These are phyloP conservation scores for Trachelus tabidus DNA, from an alignment of 2,888 invertebrate genomes.

Conservation along the genomic window DNA sequence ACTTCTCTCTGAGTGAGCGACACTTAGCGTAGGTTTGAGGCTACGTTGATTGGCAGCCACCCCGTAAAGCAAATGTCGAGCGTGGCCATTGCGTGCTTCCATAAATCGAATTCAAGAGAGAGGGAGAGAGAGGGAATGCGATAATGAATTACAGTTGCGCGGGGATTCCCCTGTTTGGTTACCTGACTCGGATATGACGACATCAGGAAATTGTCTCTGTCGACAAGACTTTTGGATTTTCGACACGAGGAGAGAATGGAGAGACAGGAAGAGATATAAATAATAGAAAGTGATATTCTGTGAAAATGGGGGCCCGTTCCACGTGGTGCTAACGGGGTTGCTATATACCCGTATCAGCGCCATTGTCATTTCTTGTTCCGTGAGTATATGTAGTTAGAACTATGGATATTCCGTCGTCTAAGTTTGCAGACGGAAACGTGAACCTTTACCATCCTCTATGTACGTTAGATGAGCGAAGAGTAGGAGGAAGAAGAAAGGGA, in stretches of 20 bases:
- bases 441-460: constrained; percentile 15
- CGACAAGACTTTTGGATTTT: neutral
- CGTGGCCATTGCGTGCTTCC: neutral
- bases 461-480: constrained; percentile 40
- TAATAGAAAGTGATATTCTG: neutral
- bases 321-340: constrained; percentile 42
- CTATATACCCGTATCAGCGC: neutral
- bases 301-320: neutral
- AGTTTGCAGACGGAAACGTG: neutral
- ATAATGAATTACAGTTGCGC: neutral
- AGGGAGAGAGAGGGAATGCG: neutral
- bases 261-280: neutral
- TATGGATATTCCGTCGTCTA: neutral
- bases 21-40: neutral
- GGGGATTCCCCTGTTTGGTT: neutral
- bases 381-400: neutral
- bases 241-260: neutral
- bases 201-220: neutral
- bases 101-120: neutral
- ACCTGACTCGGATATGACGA: neutral
- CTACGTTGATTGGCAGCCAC: neutral
- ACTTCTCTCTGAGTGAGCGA: neutral
- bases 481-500: constrained; percentile 16
- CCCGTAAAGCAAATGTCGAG: constrained; percentile 27
- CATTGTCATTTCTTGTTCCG: neutral